Evolutionary conservation across 92 coral and sea anemone species (phyloP).

Genomic region (Palythoa heliodiscus): DNA sequence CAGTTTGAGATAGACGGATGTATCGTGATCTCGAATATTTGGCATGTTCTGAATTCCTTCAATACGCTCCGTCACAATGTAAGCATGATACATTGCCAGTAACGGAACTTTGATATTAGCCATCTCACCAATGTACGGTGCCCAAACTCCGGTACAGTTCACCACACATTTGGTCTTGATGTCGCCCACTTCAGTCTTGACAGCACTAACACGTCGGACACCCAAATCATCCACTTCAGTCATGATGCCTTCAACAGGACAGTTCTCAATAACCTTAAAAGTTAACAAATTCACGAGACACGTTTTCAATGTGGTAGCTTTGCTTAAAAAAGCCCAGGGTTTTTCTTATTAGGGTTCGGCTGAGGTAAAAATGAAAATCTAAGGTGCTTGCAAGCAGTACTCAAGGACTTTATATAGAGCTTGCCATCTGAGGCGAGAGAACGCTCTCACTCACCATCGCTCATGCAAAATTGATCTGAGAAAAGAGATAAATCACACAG

Average conservation of each 20-base stretch:
- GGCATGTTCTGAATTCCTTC: slow-evolving; percentile 99
- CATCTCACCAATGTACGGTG: slow-evolving; percentile 91
- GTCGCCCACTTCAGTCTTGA: slow-evolving; percentile 79
- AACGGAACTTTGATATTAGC: slow-evolving; percentile 87
- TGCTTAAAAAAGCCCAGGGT: background rate
- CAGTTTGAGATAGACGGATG: slow-evolving; percentile 89
- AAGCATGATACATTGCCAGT: slow-evolving; percentile 96
- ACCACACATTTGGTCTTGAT: slow-evolving; percentile 85
- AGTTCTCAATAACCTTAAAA: slow-evolving; percentile 83
- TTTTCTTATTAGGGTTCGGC: too few species aligned
- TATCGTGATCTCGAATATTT: slow-evolving; percentile 94
- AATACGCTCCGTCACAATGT: slow-evolving; percentile 91
- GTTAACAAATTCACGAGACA: background rate
- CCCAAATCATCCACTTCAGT: slow-evolving; percentile 90
- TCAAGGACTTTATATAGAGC: too few species aligned
- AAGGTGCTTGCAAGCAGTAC: too few species aligned
- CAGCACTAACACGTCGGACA: slow-evolving; percentile 81
- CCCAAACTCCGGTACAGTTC: slow-evolving; percentile 95
- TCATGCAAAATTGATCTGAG: too few species aligned
- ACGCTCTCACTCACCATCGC: too few species aligned
- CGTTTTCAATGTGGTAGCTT: background rate
- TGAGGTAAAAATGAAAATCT: too few species aligned
- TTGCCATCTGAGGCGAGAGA: too few species aligned
- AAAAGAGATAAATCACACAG: too few species aligned
- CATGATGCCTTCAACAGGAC: slow-evolving; percentile 88